Percentiles rank a stretch among this genome's conserved stretches.
Conservation (phyloP, 2,797 vertebrate genomes). For the Leptoclinus maculatus region DNA sequence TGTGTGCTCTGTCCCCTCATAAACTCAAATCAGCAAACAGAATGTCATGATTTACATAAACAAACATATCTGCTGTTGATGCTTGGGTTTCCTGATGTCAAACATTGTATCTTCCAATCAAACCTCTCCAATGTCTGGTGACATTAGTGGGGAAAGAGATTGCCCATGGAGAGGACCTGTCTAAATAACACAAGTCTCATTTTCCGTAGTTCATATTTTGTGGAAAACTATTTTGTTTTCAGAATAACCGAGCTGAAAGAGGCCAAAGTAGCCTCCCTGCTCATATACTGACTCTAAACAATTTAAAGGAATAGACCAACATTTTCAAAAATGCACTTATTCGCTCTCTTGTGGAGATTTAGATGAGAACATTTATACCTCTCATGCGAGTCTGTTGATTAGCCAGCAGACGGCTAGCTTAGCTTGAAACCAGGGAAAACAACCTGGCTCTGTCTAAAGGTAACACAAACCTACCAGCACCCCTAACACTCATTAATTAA, state of each 20-base stretch:
- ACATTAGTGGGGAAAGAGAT: neutral
- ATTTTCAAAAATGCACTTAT: neutral
- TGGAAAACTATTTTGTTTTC: neutral
- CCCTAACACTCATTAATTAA: neutral
- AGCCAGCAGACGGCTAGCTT: neutral
- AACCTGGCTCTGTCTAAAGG: neutral
- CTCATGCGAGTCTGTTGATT: neutral
- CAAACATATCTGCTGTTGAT: conserved; percentile 43
- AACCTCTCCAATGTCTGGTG: conserved; percentile 22
- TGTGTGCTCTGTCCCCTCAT: conserved; percentile 34
- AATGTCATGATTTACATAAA: conserved; percentile 61
- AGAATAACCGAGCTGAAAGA: neutral
- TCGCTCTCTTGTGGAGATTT: neutral
- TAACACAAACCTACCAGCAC: neutral
- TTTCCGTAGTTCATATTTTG: neutral
- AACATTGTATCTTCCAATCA: conserved; percentile 36
- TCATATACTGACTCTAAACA: neutral
- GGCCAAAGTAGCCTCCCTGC: neutral
- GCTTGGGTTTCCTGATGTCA: conserved; percentile 34
- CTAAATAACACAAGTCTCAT: neutral
- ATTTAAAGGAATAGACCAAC: neutral
- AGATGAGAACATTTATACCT: neutral
- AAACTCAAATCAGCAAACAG: conserved; percentile 49
- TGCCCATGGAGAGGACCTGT: neutral
- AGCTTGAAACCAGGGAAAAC: neutral